phyloP scores from a whole-genome alignment of 2,797 vertebrate species.

The Mallotus villosus region DNA sequence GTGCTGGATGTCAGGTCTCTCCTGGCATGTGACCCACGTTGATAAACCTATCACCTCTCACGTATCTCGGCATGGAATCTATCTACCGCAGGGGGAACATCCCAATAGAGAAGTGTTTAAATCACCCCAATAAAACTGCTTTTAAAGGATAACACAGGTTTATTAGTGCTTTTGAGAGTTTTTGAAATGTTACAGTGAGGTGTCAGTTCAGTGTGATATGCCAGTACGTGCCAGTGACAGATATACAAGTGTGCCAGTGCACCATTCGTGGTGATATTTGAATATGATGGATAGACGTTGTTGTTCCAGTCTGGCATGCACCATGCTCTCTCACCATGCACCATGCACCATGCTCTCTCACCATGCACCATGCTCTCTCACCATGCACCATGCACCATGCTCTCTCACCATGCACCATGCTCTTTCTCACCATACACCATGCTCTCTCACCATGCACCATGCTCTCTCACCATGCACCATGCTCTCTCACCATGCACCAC shows the following conservation, averaged over 20 bases:
- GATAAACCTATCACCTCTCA: slow-evolving; percentile 28
- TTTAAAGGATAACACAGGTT: not conserved
- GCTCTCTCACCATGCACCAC: too few species aligned
- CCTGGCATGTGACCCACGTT: slow-evolving; percentile 33
- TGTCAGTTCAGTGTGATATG: not conserved
- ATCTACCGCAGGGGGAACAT: not conserved
- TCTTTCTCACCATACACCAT: too few species aligned
- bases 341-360: too few species aligned
- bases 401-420: too few species aligned
- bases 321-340: too few species aligned
- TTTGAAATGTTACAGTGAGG: not conserved
- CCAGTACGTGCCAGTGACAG: not conserved
- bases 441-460: too few species aligned
- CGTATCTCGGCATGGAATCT: slow-evolving; percentile 16
- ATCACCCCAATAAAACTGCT: not conserved
- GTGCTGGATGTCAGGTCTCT: slow-evolving; percentile 15
- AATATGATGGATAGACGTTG: not conserved
- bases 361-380: too few species aligned
- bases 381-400: too few species aligned
- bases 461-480: too few species aligned
- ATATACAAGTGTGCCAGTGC: not conserved
- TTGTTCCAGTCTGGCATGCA: not conserved
- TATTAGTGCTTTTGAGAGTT: not conserved
- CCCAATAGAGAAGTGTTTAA: not conserved
- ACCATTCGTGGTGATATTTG: not conserved